phyloP scores from a whole-genome alignment of 2,113 vertebrate genomes.

The Xenopus laevis region DNA sequence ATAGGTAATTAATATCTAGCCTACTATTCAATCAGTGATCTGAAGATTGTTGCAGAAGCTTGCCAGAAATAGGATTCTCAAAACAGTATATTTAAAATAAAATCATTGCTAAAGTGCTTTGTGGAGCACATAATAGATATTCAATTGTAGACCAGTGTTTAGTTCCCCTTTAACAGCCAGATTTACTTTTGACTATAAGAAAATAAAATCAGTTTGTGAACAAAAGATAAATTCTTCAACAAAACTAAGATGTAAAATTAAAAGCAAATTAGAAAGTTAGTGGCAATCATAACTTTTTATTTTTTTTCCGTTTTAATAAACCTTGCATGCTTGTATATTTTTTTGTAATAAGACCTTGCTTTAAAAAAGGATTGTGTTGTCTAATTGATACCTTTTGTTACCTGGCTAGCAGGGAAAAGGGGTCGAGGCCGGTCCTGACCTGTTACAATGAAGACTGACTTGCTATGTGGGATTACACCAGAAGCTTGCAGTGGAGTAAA shows the following conservation, averaged over 20 bases:
- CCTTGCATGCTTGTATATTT: conserved; percentile 29
- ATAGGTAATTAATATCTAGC: no score
- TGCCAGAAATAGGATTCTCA: no score
- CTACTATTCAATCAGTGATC: no score
- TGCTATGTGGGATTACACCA: conserved; percentile 98
- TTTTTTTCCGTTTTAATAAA: neutral
- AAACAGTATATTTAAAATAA: no score
- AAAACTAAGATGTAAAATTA: conserved; percentile 35
- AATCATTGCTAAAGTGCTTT: no score
- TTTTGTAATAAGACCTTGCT: conserved; percentile 56
- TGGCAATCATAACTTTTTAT: conserved; percentile 52
- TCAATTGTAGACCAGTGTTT: no score
- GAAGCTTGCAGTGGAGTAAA: conserved; percentile 87
- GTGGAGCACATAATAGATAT: no score
- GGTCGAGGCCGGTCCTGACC: conserved; percentile 88
- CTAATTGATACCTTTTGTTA: conserved; percentile 98
- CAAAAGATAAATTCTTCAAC: conserved; percentile 48
- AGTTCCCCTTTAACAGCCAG: no score
- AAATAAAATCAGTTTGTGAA: conserved; percentile 71
- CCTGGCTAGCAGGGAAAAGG: conserved; percentile 97
- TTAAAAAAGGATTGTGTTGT: conserved; percentile 60
- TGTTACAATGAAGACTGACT: conserved; percentile 93
- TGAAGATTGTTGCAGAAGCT: no score
- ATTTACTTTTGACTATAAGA: conserved; percentile 10
- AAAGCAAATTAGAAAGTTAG: conserved; percentile 53